Evolutionary conservation across 2,797 vertebrate genomes (phyloP).

Genomic region (Tinamus major): DNA sequence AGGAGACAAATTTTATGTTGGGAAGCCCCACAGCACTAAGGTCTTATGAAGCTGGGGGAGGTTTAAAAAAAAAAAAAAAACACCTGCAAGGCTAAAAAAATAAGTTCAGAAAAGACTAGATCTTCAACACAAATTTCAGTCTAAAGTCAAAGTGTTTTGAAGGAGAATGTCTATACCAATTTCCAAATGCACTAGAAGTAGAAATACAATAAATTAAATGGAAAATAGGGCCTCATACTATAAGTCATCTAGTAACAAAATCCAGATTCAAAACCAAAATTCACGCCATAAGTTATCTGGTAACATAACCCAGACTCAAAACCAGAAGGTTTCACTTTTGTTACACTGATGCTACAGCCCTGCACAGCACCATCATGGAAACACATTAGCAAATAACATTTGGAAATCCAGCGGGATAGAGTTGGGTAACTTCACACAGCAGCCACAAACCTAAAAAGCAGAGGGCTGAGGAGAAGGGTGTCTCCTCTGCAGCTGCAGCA

Average conservation of each 20-base stretch:
- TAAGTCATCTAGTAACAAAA: neutral
- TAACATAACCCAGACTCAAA: neutral
- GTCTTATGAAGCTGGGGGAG: neutral
- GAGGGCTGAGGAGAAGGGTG: neutral
- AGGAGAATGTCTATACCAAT: neutral
- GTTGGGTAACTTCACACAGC: neutral
- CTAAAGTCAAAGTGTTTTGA: neutral
- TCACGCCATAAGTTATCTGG: neutral
- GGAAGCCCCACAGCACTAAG: neutral
- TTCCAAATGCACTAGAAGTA: neutral
- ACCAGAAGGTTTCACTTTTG: neutral
- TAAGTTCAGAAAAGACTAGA: neutral
- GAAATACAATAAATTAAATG: neutral
- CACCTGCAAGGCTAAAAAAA: neutral
- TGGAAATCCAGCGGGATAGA: neutral
- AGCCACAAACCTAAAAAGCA: neutral
- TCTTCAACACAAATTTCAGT: neutral
- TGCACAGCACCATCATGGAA: neutral
- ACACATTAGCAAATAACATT: accelerated
- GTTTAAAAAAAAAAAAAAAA: neutral
- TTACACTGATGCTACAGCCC: neutral
- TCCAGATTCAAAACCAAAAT: too few relatives aligned
- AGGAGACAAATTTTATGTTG: neutral
- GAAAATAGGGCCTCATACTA: neutral
- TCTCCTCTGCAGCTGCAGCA: neutral